Conservation (phyloP, 2,797 vertebrate genomes). For the Graptemys geographica region DNA sequence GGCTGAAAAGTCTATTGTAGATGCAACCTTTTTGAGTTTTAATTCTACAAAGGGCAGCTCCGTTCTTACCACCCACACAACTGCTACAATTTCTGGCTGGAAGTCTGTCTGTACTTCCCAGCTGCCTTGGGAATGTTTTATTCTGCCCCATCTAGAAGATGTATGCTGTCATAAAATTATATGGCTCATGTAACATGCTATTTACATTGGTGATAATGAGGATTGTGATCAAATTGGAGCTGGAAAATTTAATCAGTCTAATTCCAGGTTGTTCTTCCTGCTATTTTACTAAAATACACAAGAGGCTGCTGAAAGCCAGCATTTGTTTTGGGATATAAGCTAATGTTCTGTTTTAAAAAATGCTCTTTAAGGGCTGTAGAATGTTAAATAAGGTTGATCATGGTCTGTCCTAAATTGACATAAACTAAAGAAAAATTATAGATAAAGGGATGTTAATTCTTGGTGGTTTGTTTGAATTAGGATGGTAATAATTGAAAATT, state of each 20-base stretch:
- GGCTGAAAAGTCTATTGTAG: conserved; percentile 63
- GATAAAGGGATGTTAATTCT: not conserved
- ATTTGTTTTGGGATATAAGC: not conserved
- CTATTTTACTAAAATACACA: not conserved
- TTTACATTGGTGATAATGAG: conserved; percentile 10
- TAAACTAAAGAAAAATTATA: not conserved
- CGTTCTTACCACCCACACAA: conserved; percentile 48
- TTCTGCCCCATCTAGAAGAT: not conserved
- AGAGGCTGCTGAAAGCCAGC: not conserved
- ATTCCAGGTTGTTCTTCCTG: not conserved
- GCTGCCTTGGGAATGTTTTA: not conserved
- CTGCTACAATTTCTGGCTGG: conserved; percentile 18
- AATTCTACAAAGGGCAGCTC: conserved; percentile 54
- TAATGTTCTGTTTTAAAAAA: not conserved
- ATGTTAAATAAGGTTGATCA: not conserved
- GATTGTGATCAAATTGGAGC: not conserved
- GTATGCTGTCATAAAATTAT: not conserved
- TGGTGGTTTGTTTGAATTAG: conserved; percentile 3
- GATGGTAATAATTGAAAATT: not conserved
- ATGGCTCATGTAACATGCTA: not conserved
- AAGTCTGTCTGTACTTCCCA: conserved; percentile 23
- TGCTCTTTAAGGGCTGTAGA: not conserved
- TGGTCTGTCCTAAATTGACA: not conserved
- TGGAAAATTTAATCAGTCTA: not conserved
- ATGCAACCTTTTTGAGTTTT: conserved; percentile 71